Evolutionary conservation across 2,113 vertebrate species (phyloP).

Genomic region (Cygnus buccinator): DNA sequence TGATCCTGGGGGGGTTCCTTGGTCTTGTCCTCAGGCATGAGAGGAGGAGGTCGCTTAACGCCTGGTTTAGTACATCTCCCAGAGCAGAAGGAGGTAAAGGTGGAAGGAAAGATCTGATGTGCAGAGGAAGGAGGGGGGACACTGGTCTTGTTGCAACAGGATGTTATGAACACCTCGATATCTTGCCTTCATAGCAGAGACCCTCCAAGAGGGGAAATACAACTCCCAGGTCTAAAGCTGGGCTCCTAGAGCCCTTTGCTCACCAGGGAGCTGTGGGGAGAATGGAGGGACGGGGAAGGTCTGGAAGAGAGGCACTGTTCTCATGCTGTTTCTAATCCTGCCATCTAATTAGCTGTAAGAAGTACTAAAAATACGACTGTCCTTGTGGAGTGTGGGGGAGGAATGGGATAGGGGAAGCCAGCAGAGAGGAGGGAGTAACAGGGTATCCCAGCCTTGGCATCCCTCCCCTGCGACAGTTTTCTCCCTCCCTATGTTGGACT

Average conservation of each 20-base stretch:
- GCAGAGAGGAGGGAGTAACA: neutral
- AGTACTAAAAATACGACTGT: neutral
- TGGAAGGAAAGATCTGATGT: neutral
- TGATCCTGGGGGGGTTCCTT: neutral
- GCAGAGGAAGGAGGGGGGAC: neutral
- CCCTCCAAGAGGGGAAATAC: neutral
- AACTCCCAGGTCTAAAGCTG: neutral
- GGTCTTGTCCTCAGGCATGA: neutral
- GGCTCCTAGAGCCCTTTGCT: neutral
- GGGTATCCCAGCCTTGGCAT: slow-evolving; percentile 4
- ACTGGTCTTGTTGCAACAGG: neutral
- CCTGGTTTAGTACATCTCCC: neutral
- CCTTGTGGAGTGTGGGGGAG: neutral
- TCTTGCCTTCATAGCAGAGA: slow-evolving; percentile 1
- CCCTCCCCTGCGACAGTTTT: neutral
- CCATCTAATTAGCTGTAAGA: slow-evolving; percentile 5
- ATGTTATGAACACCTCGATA: neutral
- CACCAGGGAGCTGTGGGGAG: neutral
- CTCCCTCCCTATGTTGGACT: neutral
- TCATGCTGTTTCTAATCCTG: slow-evolving; percentile 38
- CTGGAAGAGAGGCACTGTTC: slow-evolving; percentile 10
- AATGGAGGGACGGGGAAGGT: neutral
- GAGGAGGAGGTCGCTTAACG: neutral
- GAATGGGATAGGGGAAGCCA: slow-evolving; percentile 4
- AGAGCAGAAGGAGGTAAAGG: neutral